Conservation (phyloP, 2,888 invertebrate species). For the Quadriops clusia region DNA sequence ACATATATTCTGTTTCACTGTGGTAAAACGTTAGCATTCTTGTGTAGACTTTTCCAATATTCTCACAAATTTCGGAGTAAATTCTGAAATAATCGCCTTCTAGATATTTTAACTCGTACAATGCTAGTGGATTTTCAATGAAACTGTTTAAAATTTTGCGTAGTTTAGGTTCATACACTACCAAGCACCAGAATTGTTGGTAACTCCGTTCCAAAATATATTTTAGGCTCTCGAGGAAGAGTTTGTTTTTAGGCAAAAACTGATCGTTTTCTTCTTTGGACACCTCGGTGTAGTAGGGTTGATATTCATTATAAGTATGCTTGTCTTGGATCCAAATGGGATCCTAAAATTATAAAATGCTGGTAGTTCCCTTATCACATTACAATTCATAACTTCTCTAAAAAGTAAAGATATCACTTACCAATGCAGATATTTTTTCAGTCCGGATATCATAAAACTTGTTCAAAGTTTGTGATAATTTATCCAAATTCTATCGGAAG, state of each 20-base stretch:
- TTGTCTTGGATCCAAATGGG: conserved; percentile 26
- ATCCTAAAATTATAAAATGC: conserved; percentile 11
- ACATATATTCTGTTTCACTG: conserved; percentile 40
- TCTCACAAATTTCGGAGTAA: conserved; percentile 48
- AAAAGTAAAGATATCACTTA: conserved; percentile 14
- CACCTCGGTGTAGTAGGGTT: conserved; percentile 26
- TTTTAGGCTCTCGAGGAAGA: conserved; percentile 26
- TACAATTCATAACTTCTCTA: no score
- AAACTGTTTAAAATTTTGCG: conserved; percentile 26
- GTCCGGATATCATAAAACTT: conserved; percentile 22
- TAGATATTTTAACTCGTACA: conserved; percentile 30
- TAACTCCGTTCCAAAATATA: conserved; percentile 29
- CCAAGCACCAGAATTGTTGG: conserved; percentile 35
- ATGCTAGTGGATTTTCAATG: conserved; percentile 28
- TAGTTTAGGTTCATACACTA: conserved; percentile 27
- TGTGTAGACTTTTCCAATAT: conserved; percentile 58
- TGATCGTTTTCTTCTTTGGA: conserved; percentile 23
- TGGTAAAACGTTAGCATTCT: conserved; percentile 71
- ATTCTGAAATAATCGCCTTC: conserved; percentile 38
- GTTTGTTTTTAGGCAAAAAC: conserved; percentile 25
- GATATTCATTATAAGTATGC: conserved; percentile 22
- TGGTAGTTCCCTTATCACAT: conserved; percentile 3
- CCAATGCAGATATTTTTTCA: conserved; percentile 29
- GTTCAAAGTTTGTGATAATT: conserved; percentile 17
- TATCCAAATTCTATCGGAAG: conserved; percentile 22